These are phyloP conservation scores for Acinonyx jubatus DNA, from an alignment of 2,113 vertebrate genomes.

Conservation along the genomic window DNA sequence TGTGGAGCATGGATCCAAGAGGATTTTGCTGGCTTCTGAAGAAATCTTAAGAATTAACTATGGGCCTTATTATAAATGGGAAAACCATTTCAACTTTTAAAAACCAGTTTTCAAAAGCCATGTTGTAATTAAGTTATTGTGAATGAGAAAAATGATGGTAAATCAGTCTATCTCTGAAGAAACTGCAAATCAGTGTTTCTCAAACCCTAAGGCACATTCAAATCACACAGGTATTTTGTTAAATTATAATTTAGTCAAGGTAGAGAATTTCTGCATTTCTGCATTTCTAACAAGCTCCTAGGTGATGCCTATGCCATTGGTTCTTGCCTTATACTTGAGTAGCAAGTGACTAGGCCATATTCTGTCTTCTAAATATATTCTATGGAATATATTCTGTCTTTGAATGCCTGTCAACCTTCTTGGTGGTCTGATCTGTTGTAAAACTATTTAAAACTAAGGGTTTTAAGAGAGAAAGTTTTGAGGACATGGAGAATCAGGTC, in stretches of 20 bases:
- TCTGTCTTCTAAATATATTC: not conserved
- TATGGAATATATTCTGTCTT: not conserved
- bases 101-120: constrained; percentile 42
- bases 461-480: constrained; percentile 38
- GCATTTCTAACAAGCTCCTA: constrained; percentile 21
- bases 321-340: constrained; percentile 20
- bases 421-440: not conserved
- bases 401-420: not conserved
- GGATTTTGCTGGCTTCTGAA: not conserved
- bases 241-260: constrained; percentile 12
- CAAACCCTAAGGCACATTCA: constrained; percentile 8
- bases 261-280: constrained; percentile 26
- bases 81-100: not conserved
- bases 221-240: constrained; percentile 21
- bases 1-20: constrained; percentile 8
- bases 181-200: constrained; percentile 1
- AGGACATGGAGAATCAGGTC: not conserved
- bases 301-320: not conserved
- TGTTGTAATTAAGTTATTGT: constrained; percentile 23
- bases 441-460: constrained; percentile 2
- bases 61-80: not conserved
- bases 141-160: not conserved
- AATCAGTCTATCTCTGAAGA: not conserved
- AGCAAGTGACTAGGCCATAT: not conserved
- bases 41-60: constrained; percentile 24